phyloP scores from a whole-genome alignment of 1,140 invertebrate genomes.

The Oedothorax gibbosus region DNA sequence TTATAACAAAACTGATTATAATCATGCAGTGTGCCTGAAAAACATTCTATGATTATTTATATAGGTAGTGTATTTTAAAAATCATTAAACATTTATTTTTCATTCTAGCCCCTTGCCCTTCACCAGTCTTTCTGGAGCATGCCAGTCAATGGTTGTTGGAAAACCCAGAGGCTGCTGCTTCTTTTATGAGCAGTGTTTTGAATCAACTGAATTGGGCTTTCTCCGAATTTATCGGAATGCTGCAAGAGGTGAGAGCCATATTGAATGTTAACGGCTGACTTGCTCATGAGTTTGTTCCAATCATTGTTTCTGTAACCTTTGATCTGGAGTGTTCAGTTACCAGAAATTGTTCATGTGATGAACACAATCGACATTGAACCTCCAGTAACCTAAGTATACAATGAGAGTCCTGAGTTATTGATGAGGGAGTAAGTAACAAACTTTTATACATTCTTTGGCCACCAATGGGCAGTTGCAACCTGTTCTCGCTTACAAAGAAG shows the following conservation, averaged over 20 bases:
- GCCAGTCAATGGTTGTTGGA: constrained; percentile 72
- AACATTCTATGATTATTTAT: too few relatives aligned
- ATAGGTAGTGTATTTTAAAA: too few relatives aligned
- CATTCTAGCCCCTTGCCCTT: constrained; percentile 75
- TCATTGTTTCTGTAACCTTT: neutral
- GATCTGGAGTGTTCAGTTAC: neutral
- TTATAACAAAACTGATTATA: too few relatives aligned
- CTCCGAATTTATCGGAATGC: constrained; percentile 86
- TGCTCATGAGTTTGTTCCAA: neutral
- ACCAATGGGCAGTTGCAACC: too few relatives aligned
- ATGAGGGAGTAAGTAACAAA: too few relatives aligned
- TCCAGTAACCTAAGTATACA: too few relatives aligned
- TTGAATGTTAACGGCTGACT: neutral
- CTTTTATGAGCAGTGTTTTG: constrained; percentile 82
- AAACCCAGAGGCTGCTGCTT: constrained; percentile 72
- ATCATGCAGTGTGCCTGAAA: too few relatives aligned
- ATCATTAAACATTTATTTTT: neutral
- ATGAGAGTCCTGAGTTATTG: too few relatives aligned
- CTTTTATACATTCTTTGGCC: too few relatives aligned
- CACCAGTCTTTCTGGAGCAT: constrained; percentile 73
- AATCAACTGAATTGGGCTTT: constrained; percentile 91
- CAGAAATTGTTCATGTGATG: neutral
- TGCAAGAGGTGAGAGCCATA: constrained; percentile 79
- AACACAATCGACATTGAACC: too few relatives aligned
- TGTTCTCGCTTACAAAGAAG: too few relatives aligned